These are phyloP conservation scores for Mormyrus iriodes DNA, from an alignment of 2,113 vertebrate species.

Conservation along the genomic window DNA sequence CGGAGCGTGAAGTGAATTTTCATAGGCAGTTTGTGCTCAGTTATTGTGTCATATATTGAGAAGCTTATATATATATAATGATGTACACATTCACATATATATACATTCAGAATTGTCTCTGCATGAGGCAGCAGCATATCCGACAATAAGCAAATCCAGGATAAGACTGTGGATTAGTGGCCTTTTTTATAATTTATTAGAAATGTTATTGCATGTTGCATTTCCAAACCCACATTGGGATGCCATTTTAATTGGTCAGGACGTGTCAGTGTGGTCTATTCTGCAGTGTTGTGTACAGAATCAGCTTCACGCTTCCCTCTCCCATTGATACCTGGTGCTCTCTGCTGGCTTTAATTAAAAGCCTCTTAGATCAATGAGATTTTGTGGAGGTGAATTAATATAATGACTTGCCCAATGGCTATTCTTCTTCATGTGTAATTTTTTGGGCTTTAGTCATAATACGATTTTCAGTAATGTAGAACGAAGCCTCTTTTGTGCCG, in stretches of 20 bases:
- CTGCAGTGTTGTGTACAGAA: background rate
- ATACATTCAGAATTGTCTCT: too few relatives aligned
- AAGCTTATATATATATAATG: background rate
- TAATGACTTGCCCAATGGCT: slow-evolving; percentile 2
- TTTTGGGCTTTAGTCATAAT: background rate
- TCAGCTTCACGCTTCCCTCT: background rate
- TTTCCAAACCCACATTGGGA: background rate
- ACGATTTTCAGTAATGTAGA: background rate
- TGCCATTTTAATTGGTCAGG: background rate
- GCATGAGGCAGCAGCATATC: too few relatives aligned
- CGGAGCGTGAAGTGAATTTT: background rate
- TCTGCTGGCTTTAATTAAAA: background rate
- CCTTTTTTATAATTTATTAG: background rate
- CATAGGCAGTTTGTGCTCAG: background rate
- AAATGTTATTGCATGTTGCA: background rate
- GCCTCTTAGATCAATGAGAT: background rate
- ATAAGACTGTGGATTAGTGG: background rate
- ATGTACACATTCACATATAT: too few relatives aligned
- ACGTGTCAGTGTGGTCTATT: background rate
- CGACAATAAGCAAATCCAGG: background rate
- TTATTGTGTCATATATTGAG: background rate
- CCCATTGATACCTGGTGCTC: background rate
- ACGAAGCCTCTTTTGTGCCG: background rate
- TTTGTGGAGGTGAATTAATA: background rate
- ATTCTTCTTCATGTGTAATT: background rate